Evolutionary conservation across 1,140 invertebrate genomes (phyloP).

Genomic region (Andricus grossulariae): DNA sequence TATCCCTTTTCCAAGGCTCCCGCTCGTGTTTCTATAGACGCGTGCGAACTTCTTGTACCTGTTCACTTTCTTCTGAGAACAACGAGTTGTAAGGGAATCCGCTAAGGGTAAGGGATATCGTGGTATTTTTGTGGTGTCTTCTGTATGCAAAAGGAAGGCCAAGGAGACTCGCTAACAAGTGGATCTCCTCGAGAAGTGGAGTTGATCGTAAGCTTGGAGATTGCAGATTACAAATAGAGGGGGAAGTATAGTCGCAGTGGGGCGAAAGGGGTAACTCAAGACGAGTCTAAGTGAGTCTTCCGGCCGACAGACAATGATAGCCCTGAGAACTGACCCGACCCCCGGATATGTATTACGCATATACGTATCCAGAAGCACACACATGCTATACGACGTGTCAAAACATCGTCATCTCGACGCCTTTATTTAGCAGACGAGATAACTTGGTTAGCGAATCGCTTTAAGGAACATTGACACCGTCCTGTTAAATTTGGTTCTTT

Average conservation of each 20-base stretch:
- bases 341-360: constrained; percentile 73
- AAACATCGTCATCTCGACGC: constrained; percentile 56
- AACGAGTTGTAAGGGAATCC: constrained; percentile 11
- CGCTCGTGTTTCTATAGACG: background rate
- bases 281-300: constrained; percentile 77
- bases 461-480: background rate
- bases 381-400: constrained; percentile 50
- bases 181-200: constrained; percentile 4
- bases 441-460: no score
- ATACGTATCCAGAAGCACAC: constrained; percentile 60
- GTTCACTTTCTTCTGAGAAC: constrained; percentile 36
- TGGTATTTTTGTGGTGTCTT: background rate
- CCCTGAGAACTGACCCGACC: constrained; percentile 75
- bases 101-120: constrained; percentile 1
- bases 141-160: constrained; percentile 31
- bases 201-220: constrained; percentile 14
- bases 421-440: constrained; percentile 36
- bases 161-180: constrained; percentile 14
- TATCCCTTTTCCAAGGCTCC: background rate
- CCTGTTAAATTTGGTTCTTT: background rate
- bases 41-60: constrained; percentile 12
- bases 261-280: constrained; percentile 73
- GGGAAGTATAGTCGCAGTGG: constrained; percentile 50
- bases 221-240: constrained; percentile 28
- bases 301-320: constrained; percentile 75